These are phyloP conservation scores for Nycticryphes semicollaris DNA, from an alignment of 2,113 vertebrate genomes.

Conservation along the genomic window DNA sequence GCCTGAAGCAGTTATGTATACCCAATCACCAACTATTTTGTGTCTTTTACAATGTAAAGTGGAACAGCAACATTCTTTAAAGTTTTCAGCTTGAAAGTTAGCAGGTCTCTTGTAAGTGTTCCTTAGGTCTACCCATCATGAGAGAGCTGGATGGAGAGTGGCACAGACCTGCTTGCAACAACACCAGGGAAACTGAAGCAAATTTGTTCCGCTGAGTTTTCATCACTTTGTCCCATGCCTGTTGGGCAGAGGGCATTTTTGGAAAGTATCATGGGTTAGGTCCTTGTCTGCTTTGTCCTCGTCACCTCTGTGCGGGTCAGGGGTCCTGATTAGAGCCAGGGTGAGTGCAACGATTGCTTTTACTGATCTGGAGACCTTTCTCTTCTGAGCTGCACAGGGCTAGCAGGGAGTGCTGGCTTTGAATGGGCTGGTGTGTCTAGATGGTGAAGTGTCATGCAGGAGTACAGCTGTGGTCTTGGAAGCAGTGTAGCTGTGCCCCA, in stretches of 20 bases:
- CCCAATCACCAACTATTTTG: background rate
- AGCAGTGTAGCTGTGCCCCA: background rate
- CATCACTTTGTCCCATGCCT: background rate
- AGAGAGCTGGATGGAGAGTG: accelerated
- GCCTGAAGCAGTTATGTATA: background rate
- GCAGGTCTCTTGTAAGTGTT: background rate
- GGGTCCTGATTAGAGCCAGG: background rate
- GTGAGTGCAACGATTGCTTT: background rate
- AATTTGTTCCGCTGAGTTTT: background rate
- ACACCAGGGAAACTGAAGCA: accelerated
- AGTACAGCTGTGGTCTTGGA: background rate
- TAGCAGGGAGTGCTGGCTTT: background rate
- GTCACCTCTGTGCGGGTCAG: background rate
- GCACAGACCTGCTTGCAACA: accelerated
- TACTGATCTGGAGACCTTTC: background rate
- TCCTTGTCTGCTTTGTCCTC: background rate
- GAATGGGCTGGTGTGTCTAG: background rate
- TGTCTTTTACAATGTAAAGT: background rate
- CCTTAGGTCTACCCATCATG: accelerated
- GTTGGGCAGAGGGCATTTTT: background rate
- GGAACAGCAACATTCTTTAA: background rate
- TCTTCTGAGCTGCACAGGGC: accelerated
- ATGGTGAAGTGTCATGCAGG: accelerated
- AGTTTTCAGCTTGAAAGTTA: background rate
- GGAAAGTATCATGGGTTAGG: accelerated